phyloP scores from a whole-genome alignment of 2,113 vertebrate genomes.

The Murina feae region DNA sequence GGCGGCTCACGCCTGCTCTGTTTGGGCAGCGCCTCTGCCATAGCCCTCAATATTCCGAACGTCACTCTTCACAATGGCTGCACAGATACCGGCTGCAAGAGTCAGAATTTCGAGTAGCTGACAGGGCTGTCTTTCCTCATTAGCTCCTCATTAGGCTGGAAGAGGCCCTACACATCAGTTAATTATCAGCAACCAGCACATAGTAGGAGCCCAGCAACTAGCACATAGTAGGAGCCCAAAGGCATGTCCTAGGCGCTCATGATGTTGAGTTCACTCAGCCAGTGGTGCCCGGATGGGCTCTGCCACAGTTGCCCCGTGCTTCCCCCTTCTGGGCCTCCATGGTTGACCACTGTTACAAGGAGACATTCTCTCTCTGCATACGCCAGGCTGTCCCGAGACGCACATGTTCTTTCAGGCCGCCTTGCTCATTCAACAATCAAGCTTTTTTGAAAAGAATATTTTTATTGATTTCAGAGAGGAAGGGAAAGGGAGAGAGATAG shows the following conservation, averaged over 20 bases:
- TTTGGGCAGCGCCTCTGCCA: not conserved
- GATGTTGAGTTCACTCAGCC: not conserved
- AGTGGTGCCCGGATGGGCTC: not conserved
- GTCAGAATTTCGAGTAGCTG: not conserved
- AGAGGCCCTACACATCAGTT: not conserved
- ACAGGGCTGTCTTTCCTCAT: not conserved
- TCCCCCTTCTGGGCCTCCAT: not conserved
- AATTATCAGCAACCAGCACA: not conserved
- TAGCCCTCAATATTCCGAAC: not conserved
- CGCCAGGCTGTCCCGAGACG: not conserved
- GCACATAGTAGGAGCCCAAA: not conserved
- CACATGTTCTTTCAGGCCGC: not conserved
- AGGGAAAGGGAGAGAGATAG: no score
- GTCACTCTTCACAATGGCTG: no score
- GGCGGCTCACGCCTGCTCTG: not conserved
- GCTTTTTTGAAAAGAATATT: not conserved
- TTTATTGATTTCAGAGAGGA: no score
- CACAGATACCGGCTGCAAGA: not conserved
- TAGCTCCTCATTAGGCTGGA: not conserved
- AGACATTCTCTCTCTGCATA: not conserved
- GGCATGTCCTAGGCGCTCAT: not conserved
- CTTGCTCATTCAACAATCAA: not conserved
- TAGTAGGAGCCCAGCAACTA: not conserved
- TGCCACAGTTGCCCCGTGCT: not conserved
- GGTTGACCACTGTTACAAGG: not conserved